Conservation (phyloP, 2,797 vertebrate genomes). For the Tamandua tetradactyla region DNA sequence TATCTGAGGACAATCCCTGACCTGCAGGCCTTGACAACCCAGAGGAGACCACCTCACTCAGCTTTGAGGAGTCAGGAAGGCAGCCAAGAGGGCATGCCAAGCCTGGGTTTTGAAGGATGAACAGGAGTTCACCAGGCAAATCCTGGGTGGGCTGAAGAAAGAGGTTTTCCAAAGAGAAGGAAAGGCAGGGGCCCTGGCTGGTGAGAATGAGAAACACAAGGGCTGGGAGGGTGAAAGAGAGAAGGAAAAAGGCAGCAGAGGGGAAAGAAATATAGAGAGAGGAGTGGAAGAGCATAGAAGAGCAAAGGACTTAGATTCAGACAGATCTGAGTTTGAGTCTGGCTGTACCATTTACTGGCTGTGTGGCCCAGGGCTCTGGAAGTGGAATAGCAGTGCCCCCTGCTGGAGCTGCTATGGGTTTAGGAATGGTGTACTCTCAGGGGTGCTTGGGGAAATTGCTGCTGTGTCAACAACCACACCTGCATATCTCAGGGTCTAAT, state of each 20-base stretch:
- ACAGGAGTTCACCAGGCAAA: neutral
- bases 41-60: neutral
- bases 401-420: neutral
- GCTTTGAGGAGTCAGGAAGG: neutral
- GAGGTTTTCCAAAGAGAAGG: neutral
- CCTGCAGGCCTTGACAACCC: neutral
- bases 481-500: neutral
- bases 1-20: no score
- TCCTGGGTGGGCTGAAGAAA: neutral
- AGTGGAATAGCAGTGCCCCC: neutral
- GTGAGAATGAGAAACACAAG: neutral
- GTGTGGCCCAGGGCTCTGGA: neutral
- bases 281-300: neutral
- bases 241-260: neutral
- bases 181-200: neutral
- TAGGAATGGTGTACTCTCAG: no score
- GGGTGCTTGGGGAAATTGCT: neutral
- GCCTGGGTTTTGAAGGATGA: neutral
- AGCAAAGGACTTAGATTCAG: neutral
- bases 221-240: neutral
- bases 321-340: neutral
- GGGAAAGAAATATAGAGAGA: neutral
- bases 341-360: neutral
- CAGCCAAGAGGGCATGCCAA: neutral
- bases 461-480: fast-evolving